These are phyloP conservation scores for Cerceris rybyensis DNA, from an alignment of 2,888 invertebrate species.

Conservation along the genomic window DNA sequence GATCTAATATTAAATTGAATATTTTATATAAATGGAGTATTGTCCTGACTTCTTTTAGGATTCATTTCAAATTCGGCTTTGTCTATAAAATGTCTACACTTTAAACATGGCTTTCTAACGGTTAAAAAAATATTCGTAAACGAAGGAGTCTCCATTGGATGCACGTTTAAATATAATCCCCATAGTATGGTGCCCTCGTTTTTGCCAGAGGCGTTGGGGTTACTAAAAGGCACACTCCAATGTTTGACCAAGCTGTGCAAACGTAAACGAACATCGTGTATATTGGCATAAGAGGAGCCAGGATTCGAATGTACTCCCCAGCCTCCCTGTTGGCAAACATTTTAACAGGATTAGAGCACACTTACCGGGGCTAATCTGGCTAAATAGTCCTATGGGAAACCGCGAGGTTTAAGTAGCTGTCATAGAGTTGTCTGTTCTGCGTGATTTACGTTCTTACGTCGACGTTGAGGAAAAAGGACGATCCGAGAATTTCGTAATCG, in stretches of 20 bases:
- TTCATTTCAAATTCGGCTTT: background rate
- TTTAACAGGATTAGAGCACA: slow-evolving; percentile 81
- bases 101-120: background rate
- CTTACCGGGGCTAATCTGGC: slow-evolving; percentile 78
- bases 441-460: slow-evolving; percentile 55
- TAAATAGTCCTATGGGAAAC: slow-evolving; percentile 76
- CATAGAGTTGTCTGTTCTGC: slow-evolving; percentile 68
- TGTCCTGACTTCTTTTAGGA: background rate
- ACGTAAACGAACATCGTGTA: slow-evolving; percentile 75
- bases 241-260: slow-evolving; percentile 81
- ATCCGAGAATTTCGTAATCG: too few relatives aligned
- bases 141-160: slow-evolving; percentile 23
- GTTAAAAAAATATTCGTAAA: slow-evolving; percentile 10
- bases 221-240: slow-evolving; percentile 79
- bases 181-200: slow-evolving; percentile 66
- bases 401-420: slow-evolving; percentile 74
- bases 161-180: slow-evolving; percentile 60
- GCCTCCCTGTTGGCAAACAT: slow-evolving; percentile 78
- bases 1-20: background rate
- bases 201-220: slow-evolving; percentile 73
- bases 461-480: slow-evolving; percentile 6
- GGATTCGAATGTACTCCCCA: slow-evolving; percentile 69
- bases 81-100: background rate
- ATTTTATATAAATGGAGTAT: background rate
- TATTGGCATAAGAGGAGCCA: slow-evolving; percentile 67